Percentiles rank a stretch among this genome's conserved stretches.
Evolutionary conservation across 2,888 invertebrate species (phyloP).

Genomic region (Tachina fera): DNA sequence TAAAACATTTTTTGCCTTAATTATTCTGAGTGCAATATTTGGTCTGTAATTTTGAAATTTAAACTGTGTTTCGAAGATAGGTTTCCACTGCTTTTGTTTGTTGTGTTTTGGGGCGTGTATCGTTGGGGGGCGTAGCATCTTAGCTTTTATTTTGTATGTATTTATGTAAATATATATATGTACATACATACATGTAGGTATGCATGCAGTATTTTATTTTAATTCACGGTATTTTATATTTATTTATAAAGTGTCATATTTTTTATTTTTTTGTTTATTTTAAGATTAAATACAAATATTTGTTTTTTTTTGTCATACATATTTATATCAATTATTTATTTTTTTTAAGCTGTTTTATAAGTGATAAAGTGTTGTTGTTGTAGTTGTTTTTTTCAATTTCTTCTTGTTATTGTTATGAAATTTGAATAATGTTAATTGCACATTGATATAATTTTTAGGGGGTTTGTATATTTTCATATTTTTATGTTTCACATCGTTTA

Average conservation of each 20-base stretch:
- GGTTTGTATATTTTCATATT: constrained; percentile 60
- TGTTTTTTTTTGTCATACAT: constrained; percentile 66
- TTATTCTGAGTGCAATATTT: neutral
- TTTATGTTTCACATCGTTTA: too few relatives aligned
- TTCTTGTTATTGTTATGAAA: constrained; percentile 72
- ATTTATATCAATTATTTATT: constrained; percentile 58
- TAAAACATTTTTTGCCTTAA: neutral
- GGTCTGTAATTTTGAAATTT: neutral
- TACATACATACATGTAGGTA: too few relatives aligned
- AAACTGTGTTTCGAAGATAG: neutral
- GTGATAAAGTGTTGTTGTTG: constrained; percentile 57
- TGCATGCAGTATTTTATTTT: constrained; percentile 16
- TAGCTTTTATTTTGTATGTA: constrained; percentile 8
- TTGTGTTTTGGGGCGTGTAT: constrained; percentile 29
- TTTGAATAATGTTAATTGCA: constrained; percentile 77
- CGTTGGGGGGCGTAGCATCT: constrained; percentile 42
- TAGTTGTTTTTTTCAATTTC: constrained; percentile 74
- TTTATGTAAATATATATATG: neutral
- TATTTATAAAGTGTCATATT: constrained; percentile 19
- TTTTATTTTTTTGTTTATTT: constrained; percentile 66
- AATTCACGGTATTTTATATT: constrained; percentile 39
- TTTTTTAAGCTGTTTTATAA: constrained; percentile 35
- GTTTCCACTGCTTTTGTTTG: constrained; percentile 5
- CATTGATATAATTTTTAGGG: constrained; percentile 76
- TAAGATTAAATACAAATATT: constrained; percentile 36